These are phyloP conservation scores for Zophobas atratus DNA, from an alignment of 1,140 invertebrate species.

Conservation along the genomic window DNA sequence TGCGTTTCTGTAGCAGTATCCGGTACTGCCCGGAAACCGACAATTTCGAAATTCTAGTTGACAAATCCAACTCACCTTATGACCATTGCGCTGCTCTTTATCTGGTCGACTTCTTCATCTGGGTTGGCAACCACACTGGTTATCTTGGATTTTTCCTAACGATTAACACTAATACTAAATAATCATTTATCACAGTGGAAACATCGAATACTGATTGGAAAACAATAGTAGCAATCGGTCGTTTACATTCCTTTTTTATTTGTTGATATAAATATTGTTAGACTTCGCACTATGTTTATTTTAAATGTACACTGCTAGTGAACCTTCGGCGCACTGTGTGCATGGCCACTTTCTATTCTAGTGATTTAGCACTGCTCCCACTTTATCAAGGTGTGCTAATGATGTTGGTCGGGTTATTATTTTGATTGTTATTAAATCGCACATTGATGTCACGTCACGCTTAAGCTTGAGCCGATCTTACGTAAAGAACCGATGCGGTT, in stretches of 20 bases:
- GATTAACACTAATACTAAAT: too few relatives aligned
- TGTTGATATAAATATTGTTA: neutral
- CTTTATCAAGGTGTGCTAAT: slow-evolving; percentile 37
- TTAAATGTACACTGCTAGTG: slow-evolving; percentile 3
- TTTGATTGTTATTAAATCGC: slow-evolving; percentile 30
- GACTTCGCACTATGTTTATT: neutral
- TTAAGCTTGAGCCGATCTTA: neutral
- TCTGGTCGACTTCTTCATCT: too few relatives aligned
- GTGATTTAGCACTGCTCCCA: slow-evolving; percentile 26
- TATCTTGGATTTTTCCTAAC: neutral
- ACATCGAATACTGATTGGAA: slow-evolving; percentile 32
- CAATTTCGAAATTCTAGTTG: too few relatives aligned
- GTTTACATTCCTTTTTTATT: slow-evolving; percentile 22
- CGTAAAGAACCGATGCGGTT: neutral
- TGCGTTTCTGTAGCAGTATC: too few relatives aligned
- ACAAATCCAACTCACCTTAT: too few relatives aligned
- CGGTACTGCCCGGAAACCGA: too few relatives aligned
- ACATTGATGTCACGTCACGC: neutral
- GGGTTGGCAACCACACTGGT: neutral
- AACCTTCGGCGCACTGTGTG: slow-evolving; percentile 31
- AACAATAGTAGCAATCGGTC: neutral
- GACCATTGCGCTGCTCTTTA: too few relatives aligned
- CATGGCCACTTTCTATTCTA: slow-evolving; percentile 27
- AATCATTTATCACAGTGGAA: slow-evolving; percentile 15
- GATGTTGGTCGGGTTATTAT: slow-evolving; percentile 2